Conservation (phyloP, 2,113 vertebrate species). For the Hiodon alosoides region DNA sequence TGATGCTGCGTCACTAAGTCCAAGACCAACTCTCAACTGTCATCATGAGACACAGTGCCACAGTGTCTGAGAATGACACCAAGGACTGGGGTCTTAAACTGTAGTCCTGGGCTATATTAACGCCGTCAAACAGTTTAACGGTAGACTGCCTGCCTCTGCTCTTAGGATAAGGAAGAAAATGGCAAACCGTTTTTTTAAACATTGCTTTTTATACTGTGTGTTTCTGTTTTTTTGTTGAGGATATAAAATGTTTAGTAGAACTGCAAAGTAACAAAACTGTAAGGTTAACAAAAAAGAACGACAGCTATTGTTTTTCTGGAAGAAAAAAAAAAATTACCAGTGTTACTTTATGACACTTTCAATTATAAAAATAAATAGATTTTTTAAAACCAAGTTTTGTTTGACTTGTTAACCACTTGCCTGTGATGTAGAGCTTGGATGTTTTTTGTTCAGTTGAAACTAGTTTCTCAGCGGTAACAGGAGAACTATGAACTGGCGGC, state of each 20-base stretch:
- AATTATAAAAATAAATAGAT: slow-evolving; percentile 13
- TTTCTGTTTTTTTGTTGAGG: background rate
- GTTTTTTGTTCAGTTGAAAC: background rate
- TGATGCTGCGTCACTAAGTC: no score
- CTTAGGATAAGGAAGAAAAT: background rate
- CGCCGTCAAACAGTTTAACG: no score
- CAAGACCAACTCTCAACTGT: no score
- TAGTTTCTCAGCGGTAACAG: background rate
- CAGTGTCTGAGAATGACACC: no score
- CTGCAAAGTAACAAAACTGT: background rate
- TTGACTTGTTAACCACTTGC: background rate
- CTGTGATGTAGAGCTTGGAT: background rate
- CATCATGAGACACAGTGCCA: no score
- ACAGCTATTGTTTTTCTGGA: background rate
- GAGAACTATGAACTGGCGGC: background rate
- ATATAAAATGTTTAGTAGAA: slow-evolving; percentile 2
- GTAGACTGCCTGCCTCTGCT: background rate
- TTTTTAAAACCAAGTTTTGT: slow-evolving; percentile 6
- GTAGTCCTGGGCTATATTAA: no score
- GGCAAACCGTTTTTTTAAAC: background rate
- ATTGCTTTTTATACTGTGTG: background rate
- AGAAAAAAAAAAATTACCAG: slow-evolving; percentile 3
- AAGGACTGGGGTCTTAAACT: no score
- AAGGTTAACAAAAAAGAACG: background rate
- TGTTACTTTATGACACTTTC: slow-evolving; percentile 17